These are phyloP conservation scores for Salvelinus fontinalis DNA, from an alignment of 2,113 vertebrate species.

Conservation along the genomic window DNA sequence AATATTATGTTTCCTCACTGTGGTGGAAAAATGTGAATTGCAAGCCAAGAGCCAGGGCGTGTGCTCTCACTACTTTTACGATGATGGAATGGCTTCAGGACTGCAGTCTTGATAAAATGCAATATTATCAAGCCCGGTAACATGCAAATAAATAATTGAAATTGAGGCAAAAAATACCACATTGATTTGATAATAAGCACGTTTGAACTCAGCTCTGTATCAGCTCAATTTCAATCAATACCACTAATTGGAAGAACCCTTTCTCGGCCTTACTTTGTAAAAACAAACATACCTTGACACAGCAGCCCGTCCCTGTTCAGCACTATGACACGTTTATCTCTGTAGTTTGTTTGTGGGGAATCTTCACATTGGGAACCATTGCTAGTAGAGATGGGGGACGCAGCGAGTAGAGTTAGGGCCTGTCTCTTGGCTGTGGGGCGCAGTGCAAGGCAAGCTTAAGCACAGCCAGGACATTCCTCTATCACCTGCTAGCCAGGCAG, in stretches of 20 bases:
- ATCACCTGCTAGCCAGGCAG: slow-evolving; percentile 7
- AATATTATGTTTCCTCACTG: not conserved
- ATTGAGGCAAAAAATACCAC: too few species aligned
- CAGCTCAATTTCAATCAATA: not conserved
- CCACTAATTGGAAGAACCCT: not conserved
- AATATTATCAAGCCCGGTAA: not conserved
- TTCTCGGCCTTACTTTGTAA: not conserved
- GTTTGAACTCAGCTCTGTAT: too few species aligned
- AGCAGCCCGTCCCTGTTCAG: not conserved
- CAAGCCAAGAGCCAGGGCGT: not conserved
- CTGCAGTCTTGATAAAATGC: too few species aligned
- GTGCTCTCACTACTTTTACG: not conserved
- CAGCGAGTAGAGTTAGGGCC: not conserved
- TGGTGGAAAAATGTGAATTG: not conserved
- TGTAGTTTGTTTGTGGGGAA: not conserved
- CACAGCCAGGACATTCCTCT: slow-evolving; percentile 17
- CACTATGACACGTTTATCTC: not conserved
- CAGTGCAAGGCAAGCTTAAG: slow-evolving; percentile 12
- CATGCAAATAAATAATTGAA: not conserved
- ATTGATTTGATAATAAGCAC: too few species aligned
- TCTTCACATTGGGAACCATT: not conserved
- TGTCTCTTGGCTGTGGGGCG: slow-evolving; percentile 2
- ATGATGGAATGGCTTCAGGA: not conserved
- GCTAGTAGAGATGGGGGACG: not conserved
- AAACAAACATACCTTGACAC: not conserved